phyloP scores from a whole-genome alignment of 1,140 invertebrate species.

The Elymnias hypermnestra region DNA sequence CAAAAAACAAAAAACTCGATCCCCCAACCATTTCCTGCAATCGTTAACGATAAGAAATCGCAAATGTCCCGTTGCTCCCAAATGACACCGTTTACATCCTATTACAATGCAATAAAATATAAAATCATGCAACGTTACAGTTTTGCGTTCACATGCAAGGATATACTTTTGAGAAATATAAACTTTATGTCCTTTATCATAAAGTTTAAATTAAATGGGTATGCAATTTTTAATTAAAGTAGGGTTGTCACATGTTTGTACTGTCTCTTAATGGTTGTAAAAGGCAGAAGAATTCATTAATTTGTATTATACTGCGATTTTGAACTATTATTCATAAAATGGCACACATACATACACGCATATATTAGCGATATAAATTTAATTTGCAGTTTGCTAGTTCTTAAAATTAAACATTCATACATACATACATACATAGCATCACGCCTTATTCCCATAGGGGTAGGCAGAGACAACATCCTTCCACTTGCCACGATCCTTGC shows the following conservation, averaged over 20 bases:
- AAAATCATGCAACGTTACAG: neutral
- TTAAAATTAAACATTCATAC: too few relatives aligned
- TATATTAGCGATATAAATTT: too few relatives aligned
- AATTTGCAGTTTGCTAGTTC: too few relatives aligned
- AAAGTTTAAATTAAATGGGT: neutral
- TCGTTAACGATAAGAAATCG: slow-evolving; percentile 16
- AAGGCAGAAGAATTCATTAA: too few relatives aligned
- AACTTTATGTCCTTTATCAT: neutral
- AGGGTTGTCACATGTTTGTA: neutral
- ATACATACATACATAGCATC: too few relatives aligned
- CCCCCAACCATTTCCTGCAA: slow-evolving; percentile 5
- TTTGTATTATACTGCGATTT: too few relatives aligned
- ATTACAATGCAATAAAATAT: neutral
- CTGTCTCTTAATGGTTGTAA: too few relatives aligned
- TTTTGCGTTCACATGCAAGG: neutral
- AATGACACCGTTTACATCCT: neutral
- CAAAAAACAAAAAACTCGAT: neutral
- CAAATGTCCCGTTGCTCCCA: slow-evolving; percentile 6
- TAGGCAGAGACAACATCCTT: too few relatives aligned
- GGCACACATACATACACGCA: too few relatives aligned
- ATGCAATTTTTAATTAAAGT: neutral
- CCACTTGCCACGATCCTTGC: too few relatives aligned
- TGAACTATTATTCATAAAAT: too few relatives aligned
- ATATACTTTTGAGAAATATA: neutral
- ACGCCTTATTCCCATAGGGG: too few relatives aligned